Conservation (phyloP, 2,797 vertebrate genomes). For the Karalla daura region DNA sequence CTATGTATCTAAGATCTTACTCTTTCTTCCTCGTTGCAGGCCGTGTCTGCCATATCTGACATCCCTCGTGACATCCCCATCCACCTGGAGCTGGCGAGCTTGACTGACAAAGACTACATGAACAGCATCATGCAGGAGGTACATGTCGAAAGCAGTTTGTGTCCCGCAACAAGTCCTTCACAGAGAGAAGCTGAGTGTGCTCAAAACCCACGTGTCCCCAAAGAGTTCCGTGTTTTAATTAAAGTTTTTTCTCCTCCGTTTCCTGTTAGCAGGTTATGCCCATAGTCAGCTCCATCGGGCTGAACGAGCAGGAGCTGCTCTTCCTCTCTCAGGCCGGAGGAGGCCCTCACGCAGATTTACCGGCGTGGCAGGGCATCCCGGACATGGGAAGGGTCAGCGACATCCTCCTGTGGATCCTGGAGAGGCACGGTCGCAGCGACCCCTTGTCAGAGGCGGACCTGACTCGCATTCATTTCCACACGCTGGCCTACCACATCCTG, state of each 20-base stretch:
- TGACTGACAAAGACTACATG: slow-evolving; percentile 96
- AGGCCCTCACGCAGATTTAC: slow-evolving; percentile 89
- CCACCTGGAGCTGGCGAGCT: slow-evolving; percentile 97
- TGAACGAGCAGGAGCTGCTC: slow-evolving; percentile 98
- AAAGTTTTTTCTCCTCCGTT: slow-evolving; percentile 26
- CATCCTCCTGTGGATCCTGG: slow-evolving; percentile 95
- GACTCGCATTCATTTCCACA: slow-evolving; percentile 97
- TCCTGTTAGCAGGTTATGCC: slow-evolving; percentile 97
- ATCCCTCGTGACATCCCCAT: slow-evolving; percentile 90
- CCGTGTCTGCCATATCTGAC: slow-evolving; percentile 88
- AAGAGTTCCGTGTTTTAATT: slow-evolving; percentile 27
- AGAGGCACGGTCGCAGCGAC: slow-evolving; percentile 84
- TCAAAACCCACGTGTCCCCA: neutral
- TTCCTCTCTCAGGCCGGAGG: slow-evolving; percentile 92
- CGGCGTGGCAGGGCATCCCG: slow-evolving; percentile 89
- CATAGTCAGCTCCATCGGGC: slow-evolving; percentile 92
- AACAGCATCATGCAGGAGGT: slow-evolving; percentile 94
- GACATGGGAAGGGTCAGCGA: slow-evolving; percentile 93
- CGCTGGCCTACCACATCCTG: slow-evolving; percentile 94
- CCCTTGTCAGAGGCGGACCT: slow-evolving; percentile 85
- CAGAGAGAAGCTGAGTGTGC: slow-evolving; percentile 5
- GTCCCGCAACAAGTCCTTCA: neutral
- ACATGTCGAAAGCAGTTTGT: slow-evolving; percentile 64
- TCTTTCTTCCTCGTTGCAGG: slow-evolving; percentile 74
- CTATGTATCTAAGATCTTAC: neutral